Base-by-base conservation (phyloP, 2,888 invertebrate genomes). In the Tethea ocularis region DNA sequence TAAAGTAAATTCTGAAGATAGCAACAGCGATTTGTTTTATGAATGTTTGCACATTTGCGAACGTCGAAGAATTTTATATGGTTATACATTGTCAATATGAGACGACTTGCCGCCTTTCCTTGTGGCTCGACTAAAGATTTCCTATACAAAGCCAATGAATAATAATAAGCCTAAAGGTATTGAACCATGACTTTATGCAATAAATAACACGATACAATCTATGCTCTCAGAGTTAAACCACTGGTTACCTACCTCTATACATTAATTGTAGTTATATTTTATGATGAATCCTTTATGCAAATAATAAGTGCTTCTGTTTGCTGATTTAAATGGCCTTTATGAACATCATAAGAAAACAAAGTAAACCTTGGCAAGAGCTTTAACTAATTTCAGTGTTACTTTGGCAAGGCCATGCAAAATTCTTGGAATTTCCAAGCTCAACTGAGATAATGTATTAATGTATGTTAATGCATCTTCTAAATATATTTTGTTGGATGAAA, bases 201-300 rank as follows among this genome's bases (percentile, higher is more conserved):
- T 88, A 87, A 87, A 86, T 87, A 78, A 82, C 76, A 64, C 72
- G 87, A 88, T 86, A 83, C 78, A 78, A 88, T 87, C 87, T 83
- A 74, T 73, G 75, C 69, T 69, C 77, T 77, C 68, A 75, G 76
- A 33, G 33, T 54, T 54, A 33, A 54, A 54, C 54, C 54, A 54
- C 22, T 77, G 71, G 63, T 69, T 66, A 64, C 71, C 66, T 66
- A 64, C 71, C 66, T 61, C 58, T 67, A 69, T 71, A 68, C 62
- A 74, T 67, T 74, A 67, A 73, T 72, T 75, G 72, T 71, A 74
- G 59, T 57, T 64, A 46, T 66, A 57, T 52, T 61, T 64, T 66
- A 69, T 69, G 71, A 71, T 72, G 70, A 70, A 66, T 59, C 54
- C 66, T 70, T 60, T 63, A 82, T 80, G 82, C 82, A 77, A 82